Evolutionary conservation across 2,113 vertebrate species (phyloP).

Genomic region (Aspidoscelis tigris): DNA sequence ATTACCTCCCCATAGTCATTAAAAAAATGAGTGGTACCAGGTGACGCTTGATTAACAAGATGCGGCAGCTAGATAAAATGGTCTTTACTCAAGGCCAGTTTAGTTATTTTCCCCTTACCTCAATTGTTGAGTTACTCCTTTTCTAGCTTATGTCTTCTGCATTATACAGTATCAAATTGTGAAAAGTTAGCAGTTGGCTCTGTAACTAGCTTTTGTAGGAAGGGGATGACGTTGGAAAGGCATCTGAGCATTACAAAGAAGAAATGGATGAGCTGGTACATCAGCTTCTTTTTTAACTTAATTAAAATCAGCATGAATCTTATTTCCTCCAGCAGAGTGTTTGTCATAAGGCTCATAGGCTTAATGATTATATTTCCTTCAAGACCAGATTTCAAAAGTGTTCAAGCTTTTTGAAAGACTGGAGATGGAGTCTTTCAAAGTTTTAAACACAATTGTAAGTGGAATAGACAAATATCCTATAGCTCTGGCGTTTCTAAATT

Average conservation of each 20-base stretch:
- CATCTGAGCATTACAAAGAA: background rate
- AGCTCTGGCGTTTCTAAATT: too few species aligned
- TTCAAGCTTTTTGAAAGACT: background rate
- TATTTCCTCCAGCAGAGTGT: background rate
- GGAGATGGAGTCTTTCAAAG: background rate
- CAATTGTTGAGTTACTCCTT: background rate
- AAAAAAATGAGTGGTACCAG: background rate
- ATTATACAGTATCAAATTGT: too few species aligned
- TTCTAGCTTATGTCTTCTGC: too few species aligned
- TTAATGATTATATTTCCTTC: background rate
- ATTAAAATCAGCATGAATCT: constrained; percentile 5
- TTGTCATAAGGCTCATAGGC: background rate
- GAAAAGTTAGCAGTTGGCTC: background rate
- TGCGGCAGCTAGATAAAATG: background rate
- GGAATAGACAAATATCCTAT: background rate
- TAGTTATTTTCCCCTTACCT: background rate
- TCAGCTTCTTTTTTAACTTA: constrained; percentile 12
- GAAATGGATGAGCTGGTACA: background rate
- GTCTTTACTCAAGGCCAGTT: constrained; percentile 7
- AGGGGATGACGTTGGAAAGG: background rate
- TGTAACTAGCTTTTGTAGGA: background rate
- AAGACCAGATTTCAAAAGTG: background rate
- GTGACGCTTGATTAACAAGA: background rate
- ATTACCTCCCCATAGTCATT: background rate
- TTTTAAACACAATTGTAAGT: background rate